A percentile compares a stretch with the other conserved stretches of the same genome.
phyloP scores from a whole-genome alignment of 2,797 vertebrate genomes.

The Channallabes apus region DNA sequence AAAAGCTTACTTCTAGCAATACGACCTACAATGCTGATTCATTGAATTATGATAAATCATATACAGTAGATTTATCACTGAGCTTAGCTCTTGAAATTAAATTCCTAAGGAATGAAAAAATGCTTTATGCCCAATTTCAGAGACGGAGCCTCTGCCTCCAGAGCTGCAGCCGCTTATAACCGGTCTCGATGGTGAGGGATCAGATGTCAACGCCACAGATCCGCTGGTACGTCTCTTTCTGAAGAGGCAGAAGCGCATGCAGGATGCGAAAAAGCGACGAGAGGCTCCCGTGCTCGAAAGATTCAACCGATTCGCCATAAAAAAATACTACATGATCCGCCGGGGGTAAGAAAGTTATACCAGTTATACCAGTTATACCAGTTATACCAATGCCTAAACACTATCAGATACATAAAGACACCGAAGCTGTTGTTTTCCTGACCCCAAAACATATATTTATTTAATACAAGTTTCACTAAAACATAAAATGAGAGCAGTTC shows the following conservation, averaged over 20 bases:
- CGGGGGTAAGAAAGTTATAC: no score
- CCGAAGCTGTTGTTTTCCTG: background rate
- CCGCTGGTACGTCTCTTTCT: slow-evolving; percentile 83
- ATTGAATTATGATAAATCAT: background rate
- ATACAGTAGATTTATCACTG: background rate
- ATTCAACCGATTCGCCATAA: slow-evolving; percentile 76
- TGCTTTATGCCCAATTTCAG: slow-evolving; percentile 61
- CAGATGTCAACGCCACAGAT: slow-evolving; percentile 73
- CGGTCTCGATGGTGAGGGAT: slow-evolving; percentile 62
- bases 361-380: no score
- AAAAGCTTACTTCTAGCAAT: background rate
- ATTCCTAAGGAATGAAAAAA: background rate
- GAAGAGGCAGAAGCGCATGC: slow-evolving; percentile 79
- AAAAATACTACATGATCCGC: slow-evolving; percentile 85
- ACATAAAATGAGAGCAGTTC: no score
- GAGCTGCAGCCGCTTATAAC: slow-evolving; percentile 85
- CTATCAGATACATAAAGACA: background rate
- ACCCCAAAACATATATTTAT: background rate
- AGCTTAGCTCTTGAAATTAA: background rate
- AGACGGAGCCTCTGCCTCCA: slow-evolving; percentile 83
- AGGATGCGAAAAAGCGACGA: slow-evolving; percentile 78
- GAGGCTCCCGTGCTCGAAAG: slow-evolving; percentile 74
- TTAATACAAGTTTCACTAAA: background rate
- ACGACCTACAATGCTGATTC: background rate
- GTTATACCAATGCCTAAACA: no score